These are phyloP conservation scores for Carcina quercana DNA, from an alignment of 2,888 invertebrate genomes.

Conservation along the genomic window DNA sequence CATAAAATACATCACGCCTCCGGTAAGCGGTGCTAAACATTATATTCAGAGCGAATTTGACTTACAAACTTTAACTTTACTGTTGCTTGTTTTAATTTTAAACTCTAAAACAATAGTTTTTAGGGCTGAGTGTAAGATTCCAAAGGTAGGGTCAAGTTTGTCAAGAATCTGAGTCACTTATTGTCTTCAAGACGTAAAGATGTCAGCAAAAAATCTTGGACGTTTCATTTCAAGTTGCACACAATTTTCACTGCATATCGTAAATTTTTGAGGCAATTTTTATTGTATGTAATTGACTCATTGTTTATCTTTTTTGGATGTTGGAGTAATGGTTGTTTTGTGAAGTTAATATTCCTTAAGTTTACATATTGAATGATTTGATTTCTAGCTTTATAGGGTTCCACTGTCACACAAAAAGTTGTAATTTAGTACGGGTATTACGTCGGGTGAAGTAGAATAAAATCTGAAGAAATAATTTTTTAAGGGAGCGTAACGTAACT, in stretches of 20 bases:
- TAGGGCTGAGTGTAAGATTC: neutral
- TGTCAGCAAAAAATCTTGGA: constrained; percentile 41
- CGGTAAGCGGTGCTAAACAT: constrained; percentile 13
- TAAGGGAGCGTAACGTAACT: too few species aligned
- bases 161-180: constrained; percentile 27
- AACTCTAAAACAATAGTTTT: neutral
- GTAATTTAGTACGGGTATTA: too few species aligned
- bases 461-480: too few species aligned
- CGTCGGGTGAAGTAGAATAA: too few species aligned
- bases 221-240: too few species aligned
- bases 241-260: constrained; percentile 10
- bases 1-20: constrained; percentile 25
- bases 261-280: constrained; percentile 3
- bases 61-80: neutral
- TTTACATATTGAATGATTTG: too few species aligned
- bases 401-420: too few species aligned
- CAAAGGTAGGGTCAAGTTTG: neutral
- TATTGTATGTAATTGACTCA: constrained; percentile 4
- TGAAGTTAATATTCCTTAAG: too few species aligned
- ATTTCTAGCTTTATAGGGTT: too few species aligned
- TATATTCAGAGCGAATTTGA: neutral
- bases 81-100: neutral
- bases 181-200: constrained; percentile 44
- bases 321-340: neutral
- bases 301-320: neutral